phyloP scores from a whole-genome alignment of 1,140 invertebrate genomes.

The Brachionus paranguensis region DNA sequence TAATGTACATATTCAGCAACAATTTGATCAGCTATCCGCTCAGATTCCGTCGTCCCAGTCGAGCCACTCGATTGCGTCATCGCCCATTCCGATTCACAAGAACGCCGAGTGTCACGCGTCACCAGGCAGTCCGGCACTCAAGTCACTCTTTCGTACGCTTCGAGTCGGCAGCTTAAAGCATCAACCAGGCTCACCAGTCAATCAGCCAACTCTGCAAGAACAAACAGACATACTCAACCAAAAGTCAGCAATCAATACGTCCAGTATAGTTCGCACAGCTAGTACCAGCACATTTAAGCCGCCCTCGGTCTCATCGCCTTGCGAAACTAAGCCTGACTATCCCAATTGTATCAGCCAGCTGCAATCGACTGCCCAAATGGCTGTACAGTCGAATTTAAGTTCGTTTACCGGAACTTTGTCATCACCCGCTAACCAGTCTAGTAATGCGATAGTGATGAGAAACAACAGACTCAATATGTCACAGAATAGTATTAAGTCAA shows the following conservation, averaged over 20 bases:
- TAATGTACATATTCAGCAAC: constrained; percentile 17
- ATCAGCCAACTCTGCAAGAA: neutral
- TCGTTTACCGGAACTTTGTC: neutral
- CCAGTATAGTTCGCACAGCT: neutral
- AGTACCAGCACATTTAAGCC: constrained; percentile 37
- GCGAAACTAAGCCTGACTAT: neutral
- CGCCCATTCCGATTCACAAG: neutral
- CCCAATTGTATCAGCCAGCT: constrained; percentile 15
- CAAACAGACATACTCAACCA: neutral
- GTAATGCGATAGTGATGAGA: neutral
- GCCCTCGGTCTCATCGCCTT: neutral
- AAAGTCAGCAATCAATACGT: neutral
- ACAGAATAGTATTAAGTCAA: constrained; percentile 5
- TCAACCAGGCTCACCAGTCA: neutral
- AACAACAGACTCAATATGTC: constrained; percentile 2
- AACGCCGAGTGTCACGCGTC: neutral
- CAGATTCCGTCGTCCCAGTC: neutral
- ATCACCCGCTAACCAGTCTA: neutral
- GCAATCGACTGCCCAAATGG: neutral
- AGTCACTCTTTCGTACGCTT: constrained; percentile 1
- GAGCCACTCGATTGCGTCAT: neutral
- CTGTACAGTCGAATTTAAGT: neutral
- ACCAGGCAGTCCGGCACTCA: constrained; percentile 16
- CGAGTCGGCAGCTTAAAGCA: constrained; percentile 26
- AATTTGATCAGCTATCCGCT: neutral